phyloP scores from a whole-genome alignment of 2,797 vertebrate genomes.

The Distichodus sexfasciatus region DNA sequence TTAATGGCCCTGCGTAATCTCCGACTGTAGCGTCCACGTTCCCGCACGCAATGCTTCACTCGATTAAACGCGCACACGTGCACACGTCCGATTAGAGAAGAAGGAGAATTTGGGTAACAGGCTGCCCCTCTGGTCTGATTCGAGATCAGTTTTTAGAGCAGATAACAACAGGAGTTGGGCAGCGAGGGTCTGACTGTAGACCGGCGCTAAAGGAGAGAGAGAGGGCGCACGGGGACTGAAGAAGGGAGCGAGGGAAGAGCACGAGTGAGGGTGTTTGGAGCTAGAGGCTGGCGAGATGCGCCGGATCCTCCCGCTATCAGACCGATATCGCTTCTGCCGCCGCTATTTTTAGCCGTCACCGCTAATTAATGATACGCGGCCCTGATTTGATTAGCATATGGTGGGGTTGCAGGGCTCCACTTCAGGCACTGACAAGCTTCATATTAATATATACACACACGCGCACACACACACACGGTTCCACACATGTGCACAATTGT shows the following conservation, averaged over 20 bases:
- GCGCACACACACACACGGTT: slow-evolving; percentile 8
- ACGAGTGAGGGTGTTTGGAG: not conserved
- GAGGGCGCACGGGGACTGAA: not conserved
- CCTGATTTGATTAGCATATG: slow-evolving; percentile 44
- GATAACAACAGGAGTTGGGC: no score
- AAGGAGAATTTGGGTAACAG: no score
- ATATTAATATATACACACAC: slow-evolving; percentile 22
- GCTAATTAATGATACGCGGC: slow-evolving; percentile 54
- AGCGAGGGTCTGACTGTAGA: no score
- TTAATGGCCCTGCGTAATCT: not conserved
- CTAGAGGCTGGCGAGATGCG: slow-evolving; percentile 7
- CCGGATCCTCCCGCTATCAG: slow-evolving; percentile 24
- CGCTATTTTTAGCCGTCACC: slow-evolving; percentile 49
- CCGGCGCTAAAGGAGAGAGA: no score
- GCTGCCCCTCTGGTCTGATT: no score
- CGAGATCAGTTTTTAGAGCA: no score
- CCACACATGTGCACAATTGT: no score
- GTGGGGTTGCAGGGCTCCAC: slow-evolving; percentile 29
- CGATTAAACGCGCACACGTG: not conserved
- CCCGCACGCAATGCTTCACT: not conserved
- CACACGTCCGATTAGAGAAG: slow-evolving; percentile 50
- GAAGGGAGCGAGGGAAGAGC: slow-evolving; percentile 4
- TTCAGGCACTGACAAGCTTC: slow-evolving; percentile 32
- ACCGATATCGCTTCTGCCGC: slow-evolving; percentile 36
- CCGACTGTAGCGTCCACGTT: not conserved